These are phyloP conservation scores for Trichechus manatus DNA, from an alignment of 2,113 vertebrate species.

Conservation along the genomic window DNA sequence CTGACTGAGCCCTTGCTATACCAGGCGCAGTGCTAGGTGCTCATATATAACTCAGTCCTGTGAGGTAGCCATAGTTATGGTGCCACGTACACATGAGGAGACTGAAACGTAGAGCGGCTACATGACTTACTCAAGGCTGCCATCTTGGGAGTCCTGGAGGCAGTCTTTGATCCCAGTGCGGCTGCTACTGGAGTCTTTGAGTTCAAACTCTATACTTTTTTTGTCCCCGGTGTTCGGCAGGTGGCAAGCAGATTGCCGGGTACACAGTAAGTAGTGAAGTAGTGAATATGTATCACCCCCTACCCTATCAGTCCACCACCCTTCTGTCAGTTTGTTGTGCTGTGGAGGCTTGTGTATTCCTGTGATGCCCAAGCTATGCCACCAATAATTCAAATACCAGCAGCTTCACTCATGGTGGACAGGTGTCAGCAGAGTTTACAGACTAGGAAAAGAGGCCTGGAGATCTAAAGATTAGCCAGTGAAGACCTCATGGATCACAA, in stretches of 20 bases:
- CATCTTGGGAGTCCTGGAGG: too few species aligned
- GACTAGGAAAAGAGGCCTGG: too few species aligned
- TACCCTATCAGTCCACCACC: background rate
- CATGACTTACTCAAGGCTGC: background rate
- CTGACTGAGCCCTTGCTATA: too few species aligned
- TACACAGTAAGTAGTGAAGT: background rate
- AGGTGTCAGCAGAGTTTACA: too few species aligned
- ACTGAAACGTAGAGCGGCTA: background rate
- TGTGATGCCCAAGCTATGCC: too few species aligned
- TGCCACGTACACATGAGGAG: background rate
- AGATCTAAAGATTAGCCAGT: too few species aligned
- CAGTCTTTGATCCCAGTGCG: background rate
- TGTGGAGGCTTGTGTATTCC: too few species aligned
- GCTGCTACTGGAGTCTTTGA: background rate
- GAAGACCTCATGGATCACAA: too few species aligned
- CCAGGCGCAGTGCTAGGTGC: background rate
- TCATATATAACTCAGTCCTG: rapidly evolving
- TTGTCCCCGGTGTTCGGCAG: background rate
- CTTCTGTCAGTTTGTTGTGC: background rate
- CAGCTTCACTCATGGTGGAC: too few species aligned
- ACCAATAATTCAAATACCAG: too few species aligned
- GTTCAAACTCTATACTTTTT: background rate
- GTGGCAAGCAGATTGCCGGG: background rate
- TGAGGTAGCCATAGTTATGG: background rate
- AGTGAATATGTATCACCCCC: background rate